Percentiles rank a stretch among this genome's conserved stretches.
These are phyloP conservation scores for Copidosoma floridanum DNA, from an alignment of 1,140 invertebrate species.

Conservation along the genomic window DNA sequence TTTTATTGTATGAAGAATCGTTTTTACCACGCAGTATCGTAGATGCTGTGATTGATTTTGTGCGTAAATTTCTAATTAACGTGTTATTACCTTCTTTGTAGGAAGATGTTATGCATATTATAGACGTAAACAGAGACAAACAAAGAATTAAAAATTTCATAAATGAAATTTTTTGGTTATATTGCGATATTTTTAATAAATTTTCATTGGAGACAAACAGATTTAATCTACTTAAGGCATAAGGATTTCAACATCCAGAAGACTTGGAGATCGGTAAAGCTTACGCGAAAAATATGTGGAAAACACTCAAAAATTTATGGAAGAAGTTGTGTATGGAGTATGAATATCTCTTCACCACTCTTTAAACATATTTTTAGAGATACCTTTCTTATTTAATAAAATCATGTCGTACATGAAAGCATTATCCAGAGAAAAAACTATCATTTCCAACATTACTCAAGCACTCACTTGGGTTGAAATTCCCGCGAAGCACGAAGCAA, in stretches of 20 bases:
- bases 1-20: neutral
- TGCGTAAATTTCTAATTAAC: no score
- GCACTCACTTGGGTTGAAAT: neutral
- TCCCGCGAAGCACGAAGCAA: neutral
- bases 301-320: neutral
- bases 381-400: neutral
- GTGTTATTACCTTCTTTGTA: neutral
- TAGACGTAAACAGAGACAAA: neutral
- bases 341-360: neutral
- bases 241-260: neutral
- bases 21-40: neutral
- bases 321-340: neutral
- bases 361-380: neutral
- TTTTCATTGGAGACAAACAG: neutral
- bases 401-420: neutral
- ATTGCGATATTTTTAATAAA: neutral
- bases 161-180: neutral
- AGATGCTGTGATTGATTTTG: neutral
- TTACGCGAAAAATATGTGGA: neutral
- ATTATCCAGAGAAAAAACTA: neutral
- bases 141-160: neutral
- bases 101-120: neutral
- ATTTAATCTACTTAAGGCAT: neutral
- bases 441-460: neutral
- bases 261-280: no score